These are phyloP conservation scores for Elymnias hypermnestra DNA, from an alignment of 1,140 invertebrate genomes.

Conservation along the genomic window DNA sequence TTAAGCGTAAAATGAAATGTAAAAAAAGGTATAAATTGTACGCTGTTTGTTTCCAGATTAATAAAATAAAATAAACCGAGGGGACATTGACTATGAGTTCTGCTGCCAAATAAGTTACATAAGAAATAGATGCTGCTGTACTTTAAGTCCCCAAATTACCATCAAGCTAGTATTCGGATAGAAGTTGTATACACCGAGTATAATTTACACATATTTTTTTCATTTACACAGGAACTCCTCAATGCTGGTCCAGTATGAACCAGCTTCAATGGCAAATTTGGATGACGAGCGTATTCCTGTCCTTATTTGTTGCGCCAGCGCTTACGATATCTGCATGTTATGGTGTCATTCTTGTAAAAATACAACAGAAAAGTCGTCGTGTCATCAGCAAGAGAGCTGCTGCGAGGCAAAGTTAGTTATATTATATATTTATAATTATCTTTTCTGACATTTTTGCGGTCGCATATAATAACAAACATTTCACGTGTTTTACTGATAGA, in stretches of 20 bases:
- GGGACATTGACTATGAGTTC: too few relatives aligned
- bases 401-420: conserved; percentile 66
- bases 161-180: too few relatives aligned
- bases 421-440: conserved; percentile 4
- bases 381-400: conserved; percentile 70
- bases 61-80: too few relatives aligned
- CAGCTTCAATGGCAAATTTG: conserved; percentile 91
- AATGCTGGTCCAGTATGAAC: conserved; percentile 93
- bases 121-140: too few relatives aligned
- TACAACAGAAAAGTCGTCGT: conserved; percentile 87
- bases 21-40: too few relatives aligned
- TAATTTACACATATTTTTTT: neutral
- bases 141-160: too few relatives aligned
- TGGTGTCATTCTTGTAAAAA: conserved; percentile 93
- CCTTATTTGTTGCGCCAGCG: conserved; percentile 91
- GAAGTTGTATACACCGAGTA: too few relatives aligned
- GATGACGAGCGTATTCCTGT: conserved; percentile 88
- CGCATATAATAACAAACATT: too few relatives aligned
- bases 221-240: conserved; percentile 65
- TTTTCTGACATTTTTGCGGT: neutral
- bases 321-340: conserved; percentile 95
- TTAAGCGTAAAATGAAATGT: too few relatives aligned
- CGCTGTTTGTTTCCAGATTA: too few relatives aligned
- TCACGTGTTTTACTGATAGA: too few relatives aligned
- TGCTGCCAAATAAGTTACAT: too few relatives aligned